Percentiles rank a stretch among this genome's conserved stretches.
These are phyloP conservation scores for Scaptomyza flava DNA, from an alignment of 2,888 invertebrate genomes.

Conservation along the genomic window DNA sequence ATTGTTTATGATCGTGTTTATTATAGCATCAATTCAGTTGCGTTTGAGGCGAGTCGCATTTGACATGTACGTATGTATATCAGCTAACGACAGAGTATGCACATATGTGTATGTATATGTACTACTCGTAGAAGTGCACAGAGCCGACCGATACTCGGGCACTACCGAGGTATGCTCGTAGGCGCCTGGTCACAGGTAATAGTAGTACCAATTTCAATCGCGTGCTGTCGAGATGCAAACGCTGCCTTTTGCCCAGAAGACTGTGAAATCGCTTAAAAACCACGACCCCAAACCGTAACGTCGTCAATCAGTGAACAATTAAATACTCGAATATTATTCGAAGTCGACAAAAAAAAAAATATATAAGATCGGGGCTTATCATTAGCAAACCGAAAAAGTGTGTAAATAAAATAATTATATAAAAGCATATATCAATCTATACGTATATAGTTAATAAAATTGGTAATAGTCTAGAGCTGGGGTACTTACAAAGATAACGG, in stretches of 20 bases:
- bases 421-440: neutral
- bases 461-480: slow-evolving; percentile 26
- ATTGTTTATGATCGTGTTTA: slow-evolving; percentile 46
- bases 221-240: slow-evolving; percentile 51
- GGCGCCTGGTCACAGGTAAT: slow-evolving; percentile 1
- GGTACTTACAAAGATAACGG: slow-evolving; percentile 17
- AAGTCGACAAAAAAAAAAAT: slow-evolving; percentile 1
- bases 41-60: slow-evolving; percentile 13
- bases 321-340: neutral
- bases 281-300: slow-evolving; percentile 17
- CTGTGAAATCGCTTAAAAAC: slow-evolving; percentile 9
- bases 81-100: slow-evolving; percentile 2
- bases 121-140: neutral
- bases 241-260: slow-evolving; percentile 7
- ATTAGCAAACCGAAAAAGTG: slow-evolving; percentile 14
- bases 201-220: slow-evolving; percentile 44
- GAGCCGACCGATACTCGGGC: neutral
- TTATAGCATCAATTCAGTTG: slow-evolving; percentile 21
- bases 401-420: neutral
- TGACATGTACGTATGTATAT: slow-evolving; percentile 15
- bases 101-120: neutral
- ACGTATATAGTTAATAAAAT: slow-evolving; percentile 2
- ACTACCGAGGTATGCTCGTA: slow-evolving; percentile 44
- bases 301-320: slow-evolving; percentile 12
- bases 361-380: slow-evolving; percentile 24